Conservation (phyloP, 1,140 invertebrate genomes). For the Panagrolaimus sp. region DNA sequence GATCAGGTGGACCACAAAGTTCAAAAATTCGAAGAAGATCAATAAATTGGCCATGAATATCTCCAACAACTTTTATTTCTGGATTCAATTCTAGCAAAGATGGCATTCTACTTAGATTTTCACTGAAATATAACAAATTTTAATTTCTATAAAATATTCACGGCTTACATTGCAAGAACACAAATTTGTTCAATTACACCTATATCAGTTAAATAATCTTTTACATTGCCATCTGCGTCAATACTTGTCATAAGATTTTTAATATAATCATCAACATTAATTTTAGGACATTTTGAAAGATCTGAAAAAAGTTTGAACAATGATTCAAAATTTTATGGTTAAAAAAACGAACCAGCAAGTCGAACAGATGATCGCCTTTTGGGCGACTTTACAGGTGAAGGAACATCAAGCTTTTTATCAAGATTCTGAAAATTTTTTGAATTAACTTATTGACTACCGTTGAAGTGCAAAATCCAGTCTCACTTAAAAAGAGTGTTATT, state of each 20-base stretch:
- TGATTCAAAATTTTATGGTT: neutral
- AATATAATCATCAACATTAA: conserved; percentile 20
- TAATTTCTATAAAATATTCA: neutral
- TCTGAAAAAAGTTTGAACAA: conserved; percentile 18
- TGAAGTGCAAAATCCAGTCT: too few species aligned
- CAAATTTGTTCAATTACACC: conserved; percentile 21
- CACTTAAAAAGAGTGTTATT: too few species aligned
- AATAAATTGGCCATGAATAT: conserved; percentile 27
- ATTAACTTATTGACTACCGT: too few species aligned
- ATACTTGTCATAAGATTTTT: conserved; percentile 17
- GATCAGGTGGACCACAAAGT: conserved; percentile 32
- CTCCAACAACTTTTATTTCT: conserved; percentile 24
- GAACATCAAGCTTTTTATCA: too few species aligned
- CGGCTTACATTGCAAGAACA: conserved; percentile 18
- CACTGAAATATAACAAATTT: conserved; percentile 3
- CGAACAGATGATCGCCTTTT: neutral
- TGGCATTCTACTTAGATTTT: conserved; percentile 3
- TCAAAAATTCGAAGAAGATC: conserved; percentile 49
- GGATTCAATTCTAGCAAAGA: conserved; percentile 19
- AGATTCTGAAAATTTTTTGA: too few species aligned
- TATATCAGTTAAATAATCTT: conserved; percentile 14
- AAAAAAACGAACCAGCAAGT: neutral
- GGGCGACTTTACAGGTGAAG: neutral
- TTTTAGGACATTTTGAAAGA: conserved; percentile 5
- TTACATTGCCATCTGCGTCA: conserved; percentile 16